Conservation (phyloP, 1,140 invertebrate species). For the Micrasema longulum region DNA sequence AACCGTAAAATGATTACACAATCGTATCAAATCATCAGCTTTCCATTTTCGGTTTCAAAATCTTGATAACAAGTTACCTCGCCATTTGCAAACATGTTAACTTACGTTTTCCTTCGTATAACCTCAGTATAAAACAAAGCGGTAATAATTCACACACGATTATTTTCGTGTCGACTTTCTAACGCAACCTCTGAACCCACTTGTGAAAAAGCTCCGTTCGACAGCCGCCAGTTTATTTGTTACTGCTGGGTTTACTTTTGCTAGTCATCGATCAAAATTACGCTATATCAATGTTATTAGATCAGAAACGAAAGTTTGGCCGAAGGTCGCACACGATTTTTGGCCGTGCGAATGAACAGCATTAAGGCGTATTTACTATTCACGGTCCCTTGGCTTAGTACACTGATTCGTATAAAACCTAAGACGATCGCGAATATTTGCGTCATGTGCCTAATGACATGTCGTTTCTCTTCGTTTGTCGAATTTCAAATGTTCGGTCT, state of each 20-base stretch:
- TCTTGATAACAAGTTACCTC: slow-evolving; percentile 10
- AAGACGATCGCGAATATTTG: no score
- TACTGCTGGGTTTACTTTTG: slow-evolving; percentile 1
- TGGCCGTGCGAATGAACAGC: slow-evolving; percentile 4
- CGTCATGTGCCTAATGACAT: no score
- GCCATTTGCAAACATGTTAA: slow-evolving; percentile 19
- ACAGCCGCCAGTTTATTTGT: slow-evolving; percentile 3
- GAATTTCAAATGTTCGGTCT: no score
- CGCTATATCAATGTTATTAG: slow-evolving; percentile 38
- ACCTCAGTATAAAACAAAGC: slow-evolving; percentile 21
- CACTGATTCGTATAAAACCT: no score
- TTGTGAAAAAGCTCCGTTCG: slow-evolving; percentile 29
- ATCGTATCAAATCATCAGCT: slow-evolving; percentile 9
- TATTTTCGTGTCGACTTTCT: slow-evolving; percentile 35
- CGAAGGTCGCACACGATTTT: slow-evolving; percentile 23
- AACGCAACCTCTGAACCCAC: slow-evolving; percentile 33
- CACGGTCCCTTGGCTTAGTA: no score
- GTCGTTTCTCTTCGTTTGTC: no score
- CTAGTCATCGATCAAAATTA: slow-evolving; percentile 45
- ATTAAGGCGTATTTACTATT: neutral
- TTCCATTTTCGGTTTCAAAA: slow-evolving; percentile 11
- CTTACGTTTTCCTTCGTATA: slow-evolving; percentile 7
- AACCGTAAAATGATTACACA: slow-evolving; percentile 1
- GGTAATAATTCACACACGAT: slow-evolving; percentile 38
- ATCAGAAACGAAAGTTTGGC: slow-evolving; percentile 42